Conservation (phyloP, 2,113 vertebrate species). For the Microcebus lehilahytsara region DNA sequence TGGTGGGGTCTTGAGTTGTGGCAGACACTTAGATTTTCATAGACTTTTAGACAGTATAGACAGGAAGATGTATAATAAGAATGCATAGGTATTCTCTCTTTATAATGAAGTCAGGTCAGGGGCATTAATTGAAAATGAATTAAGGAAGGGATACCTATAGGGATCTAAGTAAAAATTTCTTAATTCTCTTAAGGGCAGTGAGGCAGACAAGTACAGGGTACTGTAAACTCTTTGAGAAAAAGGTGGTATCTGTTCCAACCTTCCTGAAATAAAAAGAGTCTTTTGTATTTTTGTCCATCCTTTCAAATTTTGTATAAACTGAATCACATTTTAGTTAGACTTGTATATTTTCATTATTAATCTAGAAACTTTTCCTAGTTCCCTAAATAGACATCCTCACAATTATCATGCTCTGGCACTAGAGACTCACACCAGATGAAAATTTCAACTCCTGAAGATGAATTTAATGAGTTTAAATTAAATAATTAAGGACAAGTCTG, state of each 20-base stretch:
- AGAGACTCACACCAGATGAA: not conserved
- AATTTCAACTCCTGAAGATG: not conserved
- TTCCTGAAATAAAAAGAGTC: not conserved
- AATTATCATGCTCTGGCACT: not conserved
- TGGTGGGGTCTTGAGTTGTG: not conserved
- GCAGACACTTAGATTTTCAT: not conserved
- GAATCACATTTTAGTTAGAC: not conserved
- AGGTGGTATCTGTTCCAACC: not conserved
- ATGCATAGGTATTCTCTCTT: not conserved
- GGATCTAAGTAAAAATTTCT: not conserved
- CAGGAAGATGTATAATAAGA: not conserved
- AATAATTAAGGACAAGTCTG: not conserved
- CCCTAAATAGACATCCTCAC: not conserved
- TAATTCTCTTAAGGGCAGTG: not conserved
- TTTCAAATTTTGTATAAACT: not conserved
- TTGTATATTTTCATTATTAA: not conserved
- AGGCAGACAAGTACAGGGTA: not conserved
- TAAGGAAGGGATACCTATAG: not conserved
- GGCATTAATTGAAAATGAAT: not conserved
- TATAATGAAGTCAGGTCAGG: not conserved
- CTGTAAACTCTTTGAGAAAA: not conserved
- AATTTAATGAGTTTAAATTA: not conserved
- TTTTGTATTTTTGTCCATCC: not conserved
- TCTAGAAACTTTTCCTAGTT: not conserved
- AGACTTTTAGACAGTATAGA: not conserved